Evolutionary conservation across 2,113 vertebrate species (phyloP), one percentile per base, ranked within the genome.

Genomic region (Tor tambroides): DNA sequence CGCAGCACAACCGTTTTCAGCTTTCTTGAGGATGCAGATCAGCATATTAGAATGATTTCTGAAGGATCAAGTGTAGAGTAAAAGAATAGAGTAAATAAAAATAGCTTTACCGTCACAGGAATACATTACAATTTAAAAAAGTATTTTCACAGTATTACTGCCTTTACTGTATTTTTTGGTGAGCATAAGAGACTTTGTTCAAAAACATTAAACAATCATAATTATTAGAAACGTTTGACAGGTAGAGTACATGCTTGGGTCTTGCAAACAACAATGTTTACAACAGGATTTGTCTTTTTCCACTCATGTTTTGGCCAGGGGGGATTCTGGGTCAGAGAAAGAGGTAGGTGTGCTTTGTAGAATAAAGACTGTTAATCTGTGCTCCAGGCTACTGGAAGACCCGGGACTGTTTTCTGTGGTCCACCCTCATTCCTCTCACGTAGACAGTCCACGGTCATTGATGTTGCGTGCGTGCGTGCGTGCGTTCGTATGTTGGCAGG

Each of bases 281-380:
- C 92, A 90, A 88, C 69, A 79, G 83, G 65, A 32, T 83, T 93
- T 77, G 82, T 41, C 69, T 78, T 89, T 89, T 91, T 91, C 72
- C 92, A 10, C 88, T 90, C 86, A 84, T 91, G 85, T 90, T 92
- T 89, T 90, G 56, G 87, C 92, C 90, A 15, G 72, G 1, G 26
- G 84, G 84, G 86, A 79, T 38, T 5, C 21, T 21, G 28, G 51
- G 32, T 38, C 51, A 79, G 38, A 49, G 61, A 74, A 59, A 77
- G 46, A 54, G 80, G 28, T 80, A 38, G 51, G 26, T 85, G 46
- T 6, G 63, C 84, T 86, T 38, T 46, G 63, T 65, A 78, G 83
- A 51, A 87, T 77, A 51, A 85, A 82, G 59, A 61, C 69, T 61
- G 61, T 84, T 86, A 84, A 87, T 85, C 77, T 86, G 51, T 43